These are phyloP conservation scores for Tigriopus japonicus DNA, from an alignment of 1,140 invertebrate species.

Conservation along the genomic window DNA sequence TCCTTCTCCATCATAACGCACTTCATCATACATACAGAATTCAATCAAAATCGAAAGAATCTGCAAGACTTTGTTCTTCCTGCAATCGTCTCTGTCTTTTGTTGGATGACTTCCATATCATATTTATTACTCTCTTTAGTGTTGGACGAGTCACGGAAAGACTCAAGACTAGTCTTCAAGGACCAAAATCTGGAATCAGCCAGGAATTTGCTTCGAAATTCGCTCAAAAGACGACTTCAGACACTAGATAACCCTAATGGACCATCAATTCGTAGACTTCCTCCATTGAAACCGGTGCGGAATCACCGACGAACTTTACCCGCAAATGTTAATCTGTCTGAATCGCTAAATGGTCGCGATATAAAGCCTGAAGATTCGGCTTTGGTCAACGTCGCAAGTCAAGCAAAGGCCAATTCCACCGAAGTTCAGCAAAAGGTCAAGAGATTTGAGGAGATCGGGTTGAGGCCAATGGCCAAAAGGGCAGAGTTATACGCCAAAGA, in stretches of 20 bases:
- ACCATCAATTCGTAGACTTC: background rate
- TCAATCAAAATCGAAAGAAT: background rate
- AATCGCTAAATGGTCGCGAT: background rate
- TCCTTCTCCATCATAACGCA: conserved; percentile 8
- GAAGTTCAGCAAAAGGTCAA: too few species aligned
- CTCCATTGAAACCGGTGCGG: background rate
- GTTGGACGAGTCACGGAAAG: background rate
- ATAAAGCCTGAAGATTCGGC: background rate
- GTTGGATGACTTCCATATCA: conserved; percentile 7
- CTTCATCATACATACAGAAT: conserved; percentile 8
- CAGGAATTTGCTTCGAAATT: background rate
- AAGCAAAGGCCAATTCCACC: background rate
- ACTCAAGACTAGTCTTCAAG: conserved; percentile 1
- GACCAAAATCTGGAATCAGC: background rate
- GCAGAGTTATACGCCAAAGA: background rate
- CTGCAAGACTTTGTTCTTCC: conserved; percentile 8
- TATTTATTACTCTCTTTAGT: background rate
- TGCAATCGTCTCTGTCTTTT: conserved; percentile 5
- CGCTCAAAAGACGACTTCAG: background rate
- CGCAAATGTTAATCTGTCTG: background rate
- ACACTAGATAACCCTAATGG: background rate
- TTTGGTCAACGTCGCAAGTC: background rate
- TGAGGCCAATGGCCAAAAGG: too few species aligned
- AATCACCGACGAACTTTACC: background rate
- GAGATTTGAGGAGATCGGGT: too few species aligned